Evolutionary conservation across 2,888 invertebrate genomes (phyloP), one percentile per base, ranked within the genome.

Genomic region (Pyrochroa serraticornis): DNA sequence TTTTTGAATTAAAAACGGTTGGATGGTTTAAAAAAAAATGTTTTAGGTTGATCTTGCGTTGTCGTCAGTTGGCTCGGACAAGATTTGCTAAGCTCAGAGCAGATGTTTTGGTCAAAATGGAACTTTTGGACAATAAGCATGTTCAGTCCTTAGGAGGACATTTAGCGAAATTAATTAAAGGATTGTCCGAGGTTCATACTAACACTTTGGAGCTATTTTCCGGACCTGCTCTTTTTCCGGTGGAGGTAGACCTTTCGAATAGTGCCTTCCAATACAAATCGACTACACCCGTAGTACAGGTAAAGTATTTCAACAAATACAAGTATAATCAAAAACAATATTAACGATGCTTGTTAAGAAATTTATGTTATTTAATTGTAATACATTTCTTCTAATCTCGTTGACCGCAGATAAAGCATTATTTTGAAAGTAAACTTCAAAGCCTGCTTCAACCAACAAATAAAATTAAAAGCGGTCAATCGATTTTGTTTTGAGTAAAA

Each of bases 101-200:
- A 3, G 98, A 94, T 78, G 99, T 99, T 0, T 82, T 98, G 46
- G 95, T 98, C 0, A 99, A 99, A 81, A 85, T 99, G 79, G 99
- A 99, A 79, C 82, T 99, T 9, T 80, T 99, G 13, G 99, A 99
- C 75, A 96, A 96, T 75, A 99, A 99, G 79, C 98, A 98, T 78
- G 95, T 98, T 0, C 96, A 97, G 76, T 97, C 98, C 69, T 89
- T 97, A 2, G 95, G 95, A 0, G 88, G 87, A 64, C 93, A 94
- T 69, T 79, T 94, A 6, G 88, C 92, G 59, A 86, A 91, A 65
- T 87, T 97, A 54, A 90, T 97, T 8, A 87, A 91, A 49, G 94
- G 93, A 0, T 83, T 99, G 63, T 88, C 93, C 0, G 76, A 78
- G 53, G 64, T 79, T 13, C 79, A 80, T 63, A 66, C 70, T 52